Base-by-base conservation (phyloP, 2,888 invertebrate species). In the Bhutanitis thaidina region DNA sequence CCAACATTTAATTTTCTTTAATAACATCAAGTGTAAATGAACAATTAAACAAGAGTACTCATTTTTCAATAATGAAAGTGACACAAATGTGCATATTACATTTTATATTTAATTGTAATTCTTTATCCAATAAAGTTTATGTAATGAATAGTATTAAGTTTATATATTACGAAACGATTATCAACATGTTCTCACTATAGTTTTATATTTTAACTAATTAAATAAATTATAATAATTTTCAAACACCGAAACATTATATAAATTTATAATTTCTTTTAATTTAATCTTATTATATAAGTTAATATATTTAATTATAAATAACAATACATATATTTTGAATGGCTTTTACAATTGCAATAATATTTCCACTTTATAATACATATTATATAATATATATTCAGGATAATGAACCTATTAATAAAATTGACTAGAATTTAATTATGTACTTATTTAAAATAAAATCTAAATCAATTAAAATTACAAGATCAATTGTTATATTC, bases 341-440 rank as follows among this genome's bases (percentile, higher is more conserved):
- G 13, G 15, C n/a, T 10, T 30, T 30, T 9, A 43, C 25, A 34
- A 38, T 30, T 13, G 34, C 39, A 43, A 43, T 44, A 44, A 49
- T n/a, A n/a, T n/a, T n/a, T n/a, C n/a, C n/a, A n/a, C n/a, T n/a
- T 20, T 20, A 4, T 50, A 50, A 38, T 44, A 50, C 27, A 43
- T 20, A 20, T 20, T 20, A 20, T 4, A 2, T 20, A 20, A 14
- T n/a, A n/a, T n/a, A n/a, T n/a, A n/a, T n/a, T n/a, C n/a, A n/a
- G n/a, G n/a, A n/a, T n/a, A n/a, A n/a, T 49, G 54, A 36, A 45
- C 40, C 39, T 59, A 59, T 50, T 46, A 53, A 58, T 64, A 56
- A 79, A 81, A 82, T 83, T 85, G 85, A 85, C 84, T 85, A 85
- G 83, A 82, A 71, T 71, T 56, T 66, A 71, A 68, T 68, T 64